Conservation (phyloP, 2,797 vertebrate species). For the Chiroxiphia lanceolata region DNA sequence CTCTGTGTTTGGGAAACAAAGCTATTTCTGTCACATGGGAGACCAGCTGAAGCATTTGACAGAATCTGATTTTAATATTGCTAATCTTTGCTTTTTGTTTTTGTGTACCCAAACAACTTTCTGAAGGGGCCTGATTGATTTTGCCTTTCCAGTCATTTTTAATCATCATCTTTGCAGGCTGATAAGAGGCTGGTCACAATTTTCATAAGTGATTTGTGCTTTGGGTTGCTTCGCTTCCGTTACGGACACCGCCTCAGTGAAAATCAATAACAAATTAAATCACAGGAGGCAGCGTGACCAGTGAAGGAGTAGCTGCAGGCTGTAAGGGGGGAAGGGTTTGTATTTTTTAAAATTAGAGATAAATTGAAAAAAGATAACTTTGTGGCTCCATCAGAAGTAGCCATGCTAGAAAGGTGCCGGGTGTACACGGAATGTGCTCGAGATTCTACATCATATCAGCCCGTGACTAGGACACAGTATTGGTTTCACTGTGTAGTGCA, state of each 20-base stretch:
- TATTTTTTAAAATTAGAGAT: neutral
- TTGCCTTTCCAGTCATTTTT: neutral
- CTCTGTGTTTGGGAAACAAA: constrained; percentile 7
- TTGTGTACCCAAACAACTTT: neutral
- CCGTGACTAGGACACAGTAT: neutral
- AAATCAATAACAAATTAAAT: constrained; percentile 55
- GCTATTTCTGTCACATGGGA: neutral
- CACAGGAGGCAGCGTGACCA: neutral
- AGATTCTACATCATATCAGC: neutral
- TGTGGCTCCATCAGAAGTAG: neutral
- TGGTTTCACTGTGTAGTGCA: neutral
- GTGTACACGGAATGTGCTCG: neutral
- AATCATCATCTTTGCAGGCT: neutral
- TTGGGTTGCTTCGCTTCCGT: neutral
- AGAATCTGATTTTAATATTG: constrained; percentile 12
- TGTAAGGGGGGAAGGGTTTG: neutral
- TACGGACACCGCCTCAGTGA: neutral
- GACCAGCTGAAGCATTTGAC: neutral
- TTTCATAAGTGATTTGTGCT: neutral
- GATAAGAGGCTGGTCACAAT: neutral
- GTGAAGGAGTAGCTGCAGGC: neutral
- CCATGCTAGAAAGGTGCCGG: neutral
- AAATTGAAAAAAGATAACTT: neutral
- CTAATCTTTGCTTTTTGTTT: constrained; percentile 21
- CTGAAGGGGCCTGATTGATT: neutral